Conservation (phyloP, 2,888 invertebrate genomes). For the Catocala fraxini region DNA sequence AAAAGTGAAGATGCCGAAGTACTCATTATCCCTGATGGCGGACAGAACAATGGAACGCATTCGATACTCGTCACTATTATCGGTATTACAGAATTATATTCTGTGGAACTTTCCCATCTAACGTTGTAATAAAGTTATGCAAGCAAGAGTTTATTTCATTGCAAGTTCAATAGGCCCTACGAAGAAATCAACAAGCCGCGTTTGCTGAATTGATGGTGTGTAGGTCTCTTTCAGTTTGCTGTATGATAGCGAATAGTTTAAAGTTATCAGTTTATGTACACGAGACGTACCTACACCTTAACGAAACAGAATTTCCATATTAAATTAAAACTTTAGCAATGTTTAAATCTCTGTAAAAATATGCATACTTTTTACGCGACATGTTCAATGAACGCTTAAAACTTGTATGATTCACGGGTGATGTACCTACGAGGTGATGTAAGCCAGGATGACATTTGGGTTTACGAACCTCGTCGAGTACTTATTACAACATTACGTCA, state of each 20-base stretch:
- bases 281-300: too few relatives aligned
- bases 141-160: constrained; percentile 44
- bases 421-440: constrained; percentile 41
- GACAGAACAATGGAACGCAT: constrained; percentile 48
- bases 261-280: too few relatives aligned
- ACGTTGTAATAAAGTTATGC: constrained; percentile 52
- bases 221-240: too few relatives aligned
- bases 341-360: not conserved
- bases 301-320: too few relatives aligned
- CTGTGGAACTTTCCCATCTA: constrained; percentile 56
- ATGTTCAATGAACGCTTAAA: constrained; percentile 20
- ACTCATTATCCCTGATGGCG: constrained; percentile 32
- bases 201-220: not conserved
- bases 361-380: not conserved
- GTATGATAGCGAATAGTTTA: not conserved
- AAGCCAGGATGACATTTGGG: constrained; percentile 39
- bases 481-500: constrained; percentile 27
- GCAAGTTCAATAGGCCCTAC: constrained; percentile 29
- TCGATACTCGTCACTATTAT: constrained; percentile 43
- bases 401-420: constrained; percentile 18
- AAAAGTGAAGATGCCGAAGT: constrained; percentile 41
- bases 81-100: constrained; percentile 48
- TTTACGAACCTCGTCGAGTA: constrained; percentile 23
- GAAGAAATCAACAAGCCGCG: not conserved
- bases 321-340: too few relatives aligned